Conservation (phyloP, 2,113 vertebrate genomes). For the Halcyon senegalensis region DNA sequence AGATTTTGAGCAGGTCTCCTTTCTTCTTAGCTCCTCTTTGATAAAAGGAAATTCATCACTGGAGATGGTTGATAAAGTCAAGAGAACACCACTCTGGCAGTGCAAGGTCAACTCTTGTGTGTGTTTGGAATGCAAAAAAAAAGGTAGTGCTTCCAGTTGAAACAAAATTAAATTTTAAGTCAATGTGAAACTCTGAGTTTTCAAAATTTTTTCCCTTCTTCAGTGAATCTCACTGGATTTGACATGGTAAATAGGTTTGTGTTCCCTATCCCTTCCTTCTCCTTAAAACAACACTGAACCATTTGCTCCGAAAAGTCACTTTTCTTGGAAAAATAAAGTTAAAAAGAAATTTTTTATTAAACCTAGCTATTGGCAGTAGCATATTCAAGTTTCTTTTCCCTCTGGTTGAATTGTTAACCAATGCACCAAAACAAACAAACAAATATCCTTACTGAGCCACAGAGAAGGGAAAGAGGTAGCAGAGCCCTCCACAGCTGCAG, state of each 20-base stretch:
- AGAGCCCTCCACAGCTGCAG: background rate
- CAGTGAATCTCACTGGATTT: background rate
- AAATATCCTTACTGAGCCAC: background rate
- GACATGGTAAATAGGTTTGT: background rate
- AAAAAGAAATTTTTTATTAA: background rate
- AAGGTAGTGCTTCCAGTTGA: background rate
- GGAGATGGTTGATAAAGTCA: background rate
- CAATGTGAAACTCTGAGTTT: background rate
- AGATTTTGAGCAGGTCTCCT: background rate
- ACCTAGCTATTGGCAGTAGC: background rate
- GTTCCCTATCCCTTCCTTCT: background rate
- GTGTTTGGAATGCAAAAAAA: background rate
- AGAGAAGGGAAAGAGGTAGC: background rate
- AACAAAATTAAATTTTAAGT: background rate
- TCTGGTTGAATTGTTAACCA: background rate
- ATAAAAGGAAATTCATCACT: background rate
- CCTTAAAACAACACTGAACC: background rate
- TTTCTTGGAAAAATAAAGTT: background rate
- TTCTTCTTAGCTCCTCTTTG: background rate
- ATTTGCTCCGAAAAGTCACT: background rate
- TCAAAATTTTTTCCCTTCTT: background rate
- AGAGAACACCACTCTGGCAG: background rate
- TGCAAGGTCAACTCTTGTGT: background rate
- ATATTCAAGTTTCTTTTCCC: background rate
- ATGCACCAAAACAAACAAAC: background rate